phyloP scores from a whole-genome alignment of 2,888 invertebrate genomes.

The Gortyna flavago region DNA sequence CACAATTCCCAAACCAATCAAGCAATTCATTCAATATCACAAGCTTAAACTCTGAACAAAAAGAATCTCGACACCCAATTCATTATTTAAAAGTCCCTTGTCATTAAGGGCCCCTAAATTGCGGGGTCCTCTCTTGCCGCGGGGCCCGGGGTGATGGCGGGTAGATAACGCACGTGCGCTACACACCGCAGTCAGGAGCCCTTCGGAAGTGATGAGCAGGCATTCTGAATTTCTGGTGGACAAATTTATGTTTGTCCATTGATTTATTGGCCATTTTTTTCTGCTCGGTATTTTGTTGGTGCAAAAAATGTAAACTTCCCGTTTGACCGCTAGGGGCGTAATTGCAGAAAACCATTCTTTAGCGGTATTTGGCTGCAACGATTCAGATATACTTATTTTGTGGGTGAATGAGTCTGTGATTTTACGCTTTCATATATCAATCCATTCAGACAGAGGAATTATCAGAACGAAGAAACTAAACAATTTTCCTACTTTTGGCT shows the following conservation, averaged over 20 bases:
- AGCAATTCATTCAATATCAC: constrained; percentile 30
- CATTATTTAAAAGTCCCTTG: constrained; percentile 60
- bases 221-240: constrained; percentile 36
- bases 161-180: constrained; percentile 71
- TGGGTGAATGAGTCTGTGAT: not conserved
- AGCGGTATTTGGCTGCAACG: not conserved
- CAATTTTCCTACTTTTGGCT: not conserved
- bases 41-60: constrained; percentile 34
- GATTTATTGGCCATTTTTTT: constrained; percentile 42
- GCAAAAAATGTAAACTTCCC: not conserved
- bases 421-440: not conserved
- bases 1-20: constrained; percentile 35
- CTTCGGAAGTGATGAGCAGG: constrained; percentile 58
- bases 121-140: constrained; percentile 58
- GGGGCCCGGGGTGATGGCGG: constrained; percentile 54
- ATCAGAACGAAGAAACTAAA: not conserved
- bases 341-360: not conserved
- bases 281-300: not conserved
- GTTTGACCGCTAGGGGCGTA: not conserved
- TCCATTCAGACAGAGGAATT: not conserved
- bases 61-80: constrained; percentile 63
- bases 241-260: constrained; percentile 49
- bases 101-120: constrained; percentile 67
- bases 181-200: constrained; percentile 43
- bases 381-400: not conserved